Base-by-base conservation (phyloP, 1,140 invertebrate species). In the Anthonomus grandis region DNA sequence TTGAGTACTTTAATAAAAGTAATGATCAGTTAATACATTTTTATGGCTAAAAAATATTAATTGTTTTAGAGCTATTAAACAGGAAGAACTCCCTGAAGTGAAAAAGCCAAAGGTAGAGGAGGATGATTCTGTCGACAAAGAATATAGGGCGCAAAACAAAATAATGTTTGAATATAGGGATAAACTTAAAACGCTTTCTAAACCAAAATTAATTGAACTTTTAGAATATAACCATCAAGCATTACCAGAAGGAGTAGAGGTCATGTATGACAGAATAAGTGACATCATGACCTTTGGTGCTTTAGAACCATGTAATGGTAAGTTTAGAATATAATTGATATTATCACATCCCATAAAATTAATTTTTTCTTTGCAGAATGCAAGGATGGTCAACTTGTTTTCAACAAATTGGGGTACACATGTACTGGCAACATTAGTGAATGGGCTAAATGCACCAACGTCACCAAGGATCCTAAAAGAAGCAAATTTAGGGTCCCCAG, bases 211-310 rank as follows among this genome's bases (percentile, higher is more conserved):
- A 42, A 73, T 79, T 31, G 57, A 72, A 2, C 67, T 97, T 22
- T 75, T 97, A 10, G 79, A 86, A 65, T 67, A 77, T 38, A 96
- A 97, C 76, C 68, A 78, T 5, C 89, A 93, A 70, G 72, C 80
- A 41, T 71, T 88, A 48, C 83, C 86, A 12, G 50, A 70, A 62
- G 86, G 86, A 2, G 73, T 78, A 55, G 81, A 83, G 64, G 75
- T 74, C 67, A 86, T 89, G 75, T 72, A 54, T 57, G 90, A 96
- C 76, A 75, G 77, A 50, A 67, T 96, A 1, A 79, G 86, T 10
- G 96, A 98, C 75, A 76, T 83, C 22, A 86, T 98, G 81, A 80
- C 83, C 3, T 97, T 98, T 81, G 97, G 97, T 42, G 82, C 84
- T 21, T 74, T 95, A 10, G 68, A 83, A 49, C 81, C 81, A 0